A percentile compares a stretch with the other conserved stretches of the same genome.
These are phyloP conservation scores for Stenurella melanura DNA, from an alignment of 2,888 invertebrate species.

Conservation along the genomic window DNA sequence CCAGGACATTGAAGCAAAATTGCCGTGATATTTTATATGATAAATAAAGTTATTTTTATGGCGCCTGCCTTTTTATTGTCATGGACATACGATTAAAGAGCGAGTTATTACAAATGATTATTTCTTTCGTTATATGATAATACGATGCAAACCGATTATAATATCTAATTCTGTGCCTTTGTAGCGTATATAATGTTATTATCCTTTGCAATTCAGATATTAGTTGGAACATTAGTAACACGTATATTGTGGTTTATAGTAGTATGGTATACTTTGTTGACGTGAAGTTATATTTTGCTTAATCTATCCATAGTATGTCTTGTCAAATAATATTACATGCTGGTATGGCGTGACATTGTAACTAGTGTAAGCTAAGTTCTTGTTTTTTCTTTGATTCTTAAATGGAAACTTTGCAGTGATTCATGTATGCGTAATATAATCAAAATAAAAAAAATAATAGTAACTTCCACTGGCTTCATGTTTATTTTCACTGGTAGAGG, in stretches of 20 bases:
- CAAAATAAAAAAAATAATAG: no score
- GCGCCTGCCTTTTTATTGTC: neutral
- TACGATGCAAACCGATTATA: neutral
- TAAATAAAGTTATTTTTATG: constrained; percentile 3
- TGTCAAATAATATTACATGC: no score
- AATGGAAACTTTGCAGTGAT: no score
- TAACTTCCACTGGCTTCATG: no score
- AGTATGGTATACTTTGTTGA: neutral
- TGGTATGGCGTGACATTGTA: no score
- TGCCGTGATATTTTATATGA: neutral
- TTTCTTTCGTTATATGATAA: neutral
- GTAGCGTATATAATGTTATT: neutral
- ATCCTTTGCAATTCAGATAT: neutral
- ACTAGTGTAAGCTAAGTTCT: no score
- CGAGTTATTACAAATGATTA: neutral
- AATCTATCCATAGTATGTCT: no score
- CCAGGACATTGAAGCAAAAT: constrained; percentile 13
- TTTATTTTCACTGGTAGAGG: no score
- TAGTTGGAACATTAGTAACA: neutral
- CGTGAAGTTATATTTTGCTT: neutral
- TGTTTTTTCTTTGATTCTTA: no score
- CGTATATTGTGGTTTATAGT: neutral
- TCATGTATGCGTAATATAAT: no score
- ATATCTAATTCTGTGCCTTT: neutral
- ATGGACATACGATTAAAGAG: neutral